Evolutionary conservation across 2,888 invertebrate genomes (phyloP), one percentile per base, ranked within the genome.

Genomic region (Pammene fasciana): DNA sequence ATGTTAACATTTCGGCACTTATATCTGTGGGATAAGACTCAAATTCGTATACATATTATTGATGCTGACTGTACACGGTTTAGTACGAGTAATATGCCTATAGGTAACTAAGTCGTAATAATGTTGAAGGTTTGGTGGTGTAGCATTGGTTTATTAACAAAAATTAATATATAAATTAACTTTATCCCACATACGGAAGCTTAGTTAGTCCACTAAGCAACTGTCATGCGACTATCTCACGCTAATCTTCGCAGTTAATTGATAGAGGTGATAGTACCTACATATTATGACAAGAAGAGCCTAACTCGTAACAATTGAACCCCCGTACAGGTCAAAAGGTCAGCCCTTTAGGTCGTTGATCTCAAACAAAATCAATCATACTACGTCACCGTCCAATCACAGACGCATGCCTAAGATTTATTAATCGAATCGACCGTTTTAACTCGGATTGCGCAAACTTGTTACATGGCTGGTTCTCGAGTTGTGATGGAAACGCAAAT

Each of bases 371-470:
- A 48, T 26, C 9, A 41, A 56, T 56, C 46, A 61, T 14, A 41
- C 43, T 26, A 26, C 26, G 26, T 61, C 14, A 59, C 16, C 43
- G 43, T 1, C 43, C 64, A 57, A 59, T 59, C 10, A 26, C 36
- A 67, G 43, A 36, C 16, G 36, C 36, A 50, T 56, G 54, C 18
- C 60, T n/a, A 14, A 34, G 43, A 48, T 55, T 67, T 55, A 61
- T 48, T 61, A 61, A 55, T 48, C n/a, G 61, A 36, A 54, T 48
- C 61, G 48, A 62, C 48, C 38, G 46, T 18, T 60, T 59, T 60
- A 67, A 26, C 43, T 61, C 26, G 14, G 46, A 62, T 67, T 67
- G 61, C 67, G 67, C 46, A 67, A 54, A 68, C 34, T 41, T 43
- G 59, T 68, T 64, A 56, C 56, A 62, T 56, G 36, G 43, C 57